phyloP scores from a whole-genome alignment of 2,113 vertebrate species.

The Zosterops pallidus region DNA sequence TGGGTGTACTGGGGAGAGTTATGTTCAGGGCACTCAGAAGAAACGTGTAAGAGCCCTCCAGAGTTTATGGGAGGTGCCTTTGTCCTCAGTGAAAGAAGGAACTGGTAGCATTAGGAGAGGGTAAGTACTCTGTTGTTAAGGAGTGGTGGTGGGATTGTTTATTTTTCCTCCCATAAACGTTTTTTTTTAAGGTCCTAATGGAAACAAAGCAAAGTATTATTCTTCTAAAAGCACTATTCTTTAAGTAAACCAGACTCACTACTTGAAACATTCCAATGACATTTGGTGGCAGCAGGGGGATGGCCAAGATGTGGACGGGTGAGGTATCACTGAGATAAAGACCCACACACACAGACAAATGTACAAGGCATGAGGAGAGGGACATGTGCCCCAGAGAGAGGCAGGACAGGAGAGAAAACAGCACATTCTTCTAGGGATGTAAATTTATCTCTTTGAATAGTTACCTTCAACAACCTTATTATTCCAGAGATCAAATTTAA shows the following conservation, averaged over 20 bases:
- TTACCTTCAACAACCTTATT: background rate
- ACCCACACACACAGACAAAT: background rate
- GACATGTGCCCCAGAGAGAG: background rate
- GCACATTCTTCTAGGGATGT: background rate
- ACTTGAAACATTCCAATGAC: slow-evolving; percentile 70
- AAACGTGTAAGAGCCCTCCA: slow-evolving; percentile 54
- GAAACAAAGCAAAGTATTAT: slow-evolving; percentile 71
- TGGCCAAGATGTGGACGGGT: background rate
- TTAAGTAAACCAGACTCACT: slow-evolving; percentile 69
- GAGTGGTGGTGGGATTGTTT: slow-evolving; percentile 68
- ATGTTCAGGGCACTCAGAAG: slow-evolving; percentile 44
- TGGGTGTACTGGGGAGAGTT: background rate
- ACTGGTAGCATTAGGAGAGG: slow-evolving; percentile 61
- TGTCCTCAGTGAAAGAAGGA: slow-evolving; percentile 36
- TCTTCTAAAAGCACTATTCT: slow-evolving; percentile 68
- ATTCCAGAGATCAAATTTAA: background rate
- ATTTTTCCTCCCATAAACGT: slow-evolving; percentile 69
- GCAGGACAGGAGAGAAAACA: background rate
- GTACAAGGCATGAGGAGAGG: background rate
- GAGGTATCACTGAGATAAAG: slow-evolving; percentile 1
- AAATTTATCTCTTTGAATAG: background rate
- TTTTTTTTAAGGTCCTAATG: slow-evolving; percentile 64
- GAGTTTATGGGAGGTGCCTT: slow-evolving; percentile 56
- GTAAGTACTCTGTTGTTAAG: slow-evolving; percentile 69
- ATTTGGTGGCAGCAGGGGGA: slow-evolving; percentile 58